Conservation (phyloP, 2,888 invertebrate genomes). For the Idaea biselata region DNA sequence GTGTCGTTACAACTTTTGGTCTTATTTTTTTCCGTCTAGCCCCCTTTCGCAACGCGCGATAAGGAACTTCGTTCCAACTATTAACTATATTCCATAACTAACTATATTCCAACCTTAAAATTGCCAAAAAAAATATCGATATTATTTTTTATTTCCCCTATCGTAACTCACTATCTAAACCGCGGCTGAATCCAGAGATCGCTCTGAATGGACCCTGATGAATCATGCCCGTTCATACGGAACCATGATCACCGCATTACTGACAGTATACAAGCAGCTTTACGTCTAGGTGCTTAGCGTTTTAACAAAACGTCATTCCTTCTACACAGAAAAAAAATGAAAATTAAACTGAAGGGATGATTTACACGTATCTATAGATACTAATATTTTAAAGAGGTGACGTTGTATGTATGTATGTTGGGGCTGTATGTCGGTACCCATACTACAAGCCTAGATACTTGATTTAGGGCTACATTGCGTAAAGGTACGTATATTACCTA, state of each 20-base stretch:
- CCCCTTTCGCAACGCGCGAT: no score
- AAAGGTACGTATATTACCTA: no score
- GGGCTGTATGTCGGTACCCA: no score
- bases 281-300: background rate
- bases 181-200: conserved; percentile 63
- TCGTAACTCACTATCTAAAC: conserved; percentile 52
- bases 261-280: conserved; percentile 32
- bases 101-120: no score
- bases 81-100: no score
- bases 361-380: background rate
- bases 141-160: background rate
- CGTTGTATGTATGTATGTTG: background rate
- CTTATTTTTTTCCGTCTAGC: no score
- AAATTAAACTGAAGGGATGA: background rate
- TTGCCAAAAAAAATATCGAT: conserved; percentile 9
- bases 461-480: no score
- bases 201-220: conserved; percentile 74
- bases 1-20: no score
- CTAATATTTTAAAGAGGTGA: background rate
- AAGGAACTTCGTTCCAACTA: no score
- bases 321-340: background rate
- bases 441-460: no score
- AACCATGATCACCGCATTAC: conserved; percentile 59
- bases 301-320: background rate
- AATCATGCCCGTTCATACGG: conserved; percentile 67